phyloP scores from a whole-genome alignment of 1,140 invertebrate genomes.

The Parapsyche elsis region DNA sequence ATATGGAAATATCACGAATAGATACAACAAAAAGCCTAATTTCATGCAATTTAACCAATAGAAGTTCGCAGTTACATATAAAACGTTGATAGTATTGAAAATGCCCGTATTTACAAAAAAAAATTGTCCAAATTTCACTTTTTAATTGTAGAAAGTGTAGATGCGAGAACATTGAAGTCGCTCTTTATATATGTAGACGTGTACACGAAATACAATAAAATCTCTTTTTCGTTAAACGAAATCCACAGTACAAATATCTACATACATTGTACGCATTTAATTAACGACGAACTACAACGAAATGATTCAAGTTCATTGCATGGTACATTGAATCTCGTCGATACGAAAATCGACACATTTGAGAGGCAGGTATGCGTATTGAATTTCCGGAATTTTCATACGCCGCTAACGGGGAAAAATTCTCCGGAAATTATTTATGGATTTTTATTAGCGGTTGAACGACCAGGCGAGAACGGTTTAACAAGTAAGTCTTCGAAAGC shows the following conservation, averaged over 20 bases:
- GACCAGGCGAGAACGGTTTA: not conserved
- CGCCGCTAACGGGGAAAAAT: not conserved
- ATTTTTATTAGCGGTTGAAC: conserved; percentile 12
- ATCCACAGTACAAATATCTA: not conserved
- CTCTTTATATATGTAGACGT: not conserved
- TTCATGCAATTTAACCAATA: too few relatives aligned
- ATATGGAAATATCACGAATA: too few relatives aligned
- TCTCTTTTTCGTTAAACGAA: not conserved
- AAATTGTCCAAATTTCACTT: conserved; percentile 20
- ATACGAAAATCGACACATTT: too few relatives aligned
- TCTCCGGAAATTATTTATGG: conserved; percentile 10
- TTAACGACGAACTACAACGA: not conserved
- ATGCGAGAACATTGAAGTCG: conserved; percentile 12
- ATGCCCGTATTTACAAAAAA: not conserved
- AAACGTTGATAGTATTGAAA: not conserved
- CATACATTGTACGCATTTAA: not conserved
- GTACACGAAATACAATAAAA: not conserved
- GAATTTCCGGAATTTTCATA: not conserved
- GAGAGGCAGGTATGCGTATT: too few relatives aligned
- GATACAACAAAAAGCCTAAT: too few relatives aligned
- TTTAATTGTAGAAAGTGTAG: conserved; percentile 32
- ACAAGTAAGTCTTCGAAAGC: not conserved
- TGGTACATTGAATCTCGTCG: too few relatives aligned
- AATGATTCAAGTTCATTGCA: too few relatives aligned
- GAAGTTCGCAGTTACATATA: not conserved